Evolutionary conservation across 2,113 vertebrate species (phyloP).

Genomic region (Heterotilapia buettikoferi): DNA sequence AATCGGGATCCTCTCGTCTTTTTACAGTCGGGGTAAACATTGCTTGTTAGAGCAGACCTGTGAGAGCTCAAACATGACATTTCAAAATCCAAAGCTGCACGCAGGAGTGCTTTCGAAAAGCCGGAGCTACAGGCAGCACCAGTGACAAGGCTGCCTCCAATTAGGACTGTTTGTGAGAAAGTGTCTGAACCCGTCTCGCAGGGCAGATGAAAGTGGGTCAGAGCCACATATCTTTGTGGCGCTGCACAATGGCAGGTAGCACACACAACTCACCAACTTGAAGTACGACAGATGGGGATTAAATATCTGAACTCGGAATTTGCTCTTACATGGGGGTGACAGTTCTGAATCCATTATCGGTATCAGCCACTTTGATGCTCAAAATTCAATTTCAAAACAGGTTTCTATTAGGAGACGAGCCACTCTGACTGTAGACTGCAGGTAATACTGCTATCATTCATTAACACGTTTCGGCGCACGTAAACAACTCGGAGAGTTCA

Average conservation of each 20-base stretch:
- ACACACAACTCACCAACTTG: neutral
- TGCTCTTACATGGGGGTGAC: conserved; percentile 5
- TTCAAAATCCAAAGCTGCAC: conserved; percentile 45
- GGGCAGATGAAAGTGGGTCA: conserved; percentile 53
- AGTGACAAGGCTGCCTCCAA: conserved; percentile 57
- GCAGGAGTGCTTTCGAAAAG: conserved; percentile 24
- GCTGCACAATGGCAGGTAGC: conserved; percentile 9
- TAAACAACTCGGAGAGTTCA: conserved; percentile 56
- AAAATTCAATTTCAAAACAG: conserved; percentile 22
- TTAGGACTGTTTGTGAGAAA: conserved; percentile 53
- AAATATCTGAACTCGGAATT: conserved; percentile 35
- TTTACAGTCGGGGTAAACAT: conserved; percentile 15
- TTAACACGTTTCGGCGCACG: conserved; percentile 14
- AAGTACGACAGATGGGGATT: conserved; percentile 20
- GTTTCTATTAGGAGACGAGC: conserved; percentile 21
- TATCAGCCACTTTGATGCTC: conserved; percentile 49
- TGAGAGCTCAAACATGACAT: conserved; percentile 46
- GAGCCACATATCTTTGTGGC: neutral
- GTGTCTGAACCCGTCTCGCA: conserved; percentile 25
- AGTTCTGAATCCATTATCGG: conserved; percentile 21
- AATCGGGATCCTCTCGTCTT: conserved; percentile 18
- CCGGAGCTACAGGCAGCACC: conserved; percentile 25
- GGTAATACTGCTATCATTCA: conserved; percentile 42
- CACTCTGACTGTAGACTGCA: conserved; percentile 6
- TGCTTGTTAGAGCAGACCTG: conserved; percentile 53